Base-by-base conservation (phyloP, 2,797 vertebrate species). In the Neosilurus mollespiculum region DNA sequence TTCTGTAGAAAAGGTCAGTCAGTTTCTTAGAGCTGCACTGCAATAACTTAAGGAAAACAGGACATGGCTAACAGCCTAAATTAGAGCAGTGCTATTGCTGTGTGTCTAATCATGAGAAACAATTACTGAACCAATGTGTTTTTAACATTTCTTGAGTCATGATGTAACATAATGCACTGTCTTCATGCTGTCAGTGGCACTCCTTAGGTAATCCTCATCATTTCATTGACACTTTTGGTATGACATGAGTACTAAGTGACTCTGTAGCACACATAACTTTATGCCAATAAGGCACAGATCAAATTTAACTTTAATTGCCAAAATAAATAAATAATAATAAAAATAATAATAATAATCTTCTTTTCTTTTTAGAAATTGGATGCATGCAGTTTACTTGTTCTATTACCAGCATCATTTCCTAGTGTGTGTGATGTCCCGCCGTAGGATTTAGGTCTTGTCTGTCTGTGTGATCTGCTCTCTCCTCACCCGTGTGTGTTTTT, bases 1-100 rank as follows among this genome's bases (percentile, higher is more conserved):
- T 86, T 88, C 64, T 84, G 76, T 61, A 53, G 85, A 54, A 85
- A 86, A 85, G 86, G 81, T 89, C 88, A 83, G 79, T 59, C 84
- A 14, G 88, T 86, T 89, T 82, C 84, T 83, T 65, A 54, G 76
- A 65, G 80, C 69, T 37, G 70, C 30, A 84, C 71, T 81, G 83
- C 85, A 83, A 86, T 85, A 83, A 86, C 67, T 86, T 83, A 81
- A 69, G 67, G 51, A 80, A 88, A 86, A 79, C 64, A n/a, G 37
- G 73, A 64, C 75, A 83, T 10, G 34, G 59, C 15, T 86, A 80
- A 84, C 66, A 82, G 80, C 70, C 82, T 75, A 79, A 58, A 86
- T 80, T 37, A 83, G 77, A 84, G 82, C 51, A 66, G 56, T 67
- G 53, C 51, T 69, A 85, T 71, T 64, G 76, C 81, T 83, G 58